Base-by-base conservation (phyloP, 2,888 invertebrate species). In the Brenthis daphne region DNA sequence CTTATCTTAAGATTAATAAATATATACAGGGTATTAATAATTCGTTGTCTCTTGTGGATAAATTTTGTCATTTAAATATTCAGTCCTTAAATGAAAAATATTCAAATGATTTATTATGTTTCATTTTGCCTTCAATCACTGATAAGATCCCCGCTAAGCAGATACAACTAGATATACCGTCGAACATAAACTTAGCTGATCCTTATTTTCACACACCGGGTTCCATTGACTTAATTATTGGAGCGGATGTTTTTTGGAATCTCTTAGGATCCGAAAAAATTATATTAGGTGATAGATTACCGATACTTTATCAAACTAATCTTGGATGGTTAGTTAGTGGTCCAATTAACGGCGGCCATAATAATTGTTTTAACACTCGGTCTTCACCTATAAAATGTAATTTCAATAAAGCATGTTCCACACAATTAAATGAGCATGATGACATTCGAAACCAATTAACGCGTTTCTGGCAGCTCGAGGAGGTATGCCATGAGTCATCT, bases 21-120 rank as follows among this genome's bases (percentile, higher is more conserved):
- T 24, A 24, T 48, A 50, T 60, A 24, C 6, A 48, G 60, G 60
- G 60, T 29, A 60, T 60, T 29, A 60, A 29, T 60, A 60, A 51
- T 61, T 50, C 60, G 6, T 50, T 33, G 47, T 51, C 60, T 3
- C 48, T 29, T 50, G 50, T 60, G 47, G 29, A 60, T 48, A 60
- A 58, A 58, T 33, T 29, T 29, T 29, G 29, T 4, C 29, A 4
- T 29, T 29, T 29, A 29, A 29, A 29, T 29, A 29, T 29, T 29
- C 3, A 29, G 29, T 29, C 29, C 29, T 29, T 14, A 48, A 48
- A 48, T 48, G 14, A 14, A 14, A 48, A 48, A 6, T 13, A 48
- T 13, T 48, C 12, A 48, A 12, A 48, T 13, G 12, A 48, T 48
- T 48, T 48, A 48, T 48, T 29, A 29, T 29, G 29, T 4, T 29